These are phyloP conservation scores for Halesus radiatus DNA, from an alignment of 1,140 invertebrate genomes.

Conservation along the genomic window DNA sequence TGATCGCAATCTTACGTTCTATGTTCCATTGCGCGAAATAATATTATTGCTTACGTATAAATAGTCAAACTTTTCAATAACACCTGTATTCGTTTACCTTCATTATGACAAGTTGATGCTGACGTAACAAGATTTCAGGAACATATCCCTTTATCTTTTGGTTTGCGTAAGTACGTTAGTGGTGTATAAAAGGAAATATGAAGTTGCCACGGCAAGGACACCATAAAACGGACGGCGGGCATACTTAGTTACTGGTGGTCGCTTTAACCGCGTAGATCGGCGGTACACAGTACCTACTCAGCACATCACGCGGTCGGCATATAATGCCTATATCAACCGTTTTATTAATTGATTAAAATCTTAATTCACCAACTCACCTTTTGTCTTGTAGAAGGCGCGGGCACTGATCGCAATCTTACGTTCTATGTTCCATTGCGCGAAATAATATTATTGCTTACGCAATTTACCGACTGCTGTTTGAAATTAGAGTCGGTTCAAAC, in stretches of 20 bases:
- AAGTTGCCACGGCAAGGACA: neutral
- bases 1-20: constrained; percentile 33
- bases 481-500: constrained; percentile 36
- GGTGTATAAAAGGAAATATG: too few relatives aligned
- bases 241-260: neutral
- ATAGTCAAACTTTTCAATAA: too few relatives aligned
- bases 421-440: constrained; percentile 31
- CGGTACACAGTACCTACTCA: too few relatives aligned
- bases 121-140: too few relatives aligned
- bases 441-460: constrained; percentile 36
- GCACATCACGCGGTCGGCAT: too few relatives aligned
- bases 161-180: too few relatives aligned
- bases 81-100: too few relatives aligned
- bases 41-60: constrained; percentile 24
- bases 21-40: constrained; percentile 34
- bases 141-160: too few relatives aligned
- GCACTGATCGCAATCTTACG: constrained; percentile 27
- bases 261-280: neutral
- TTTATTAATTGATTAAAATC: constrained; percentile 42
- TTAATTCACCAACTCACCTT: constrained; percentile 30
- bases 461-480: constrained; percentile 28
- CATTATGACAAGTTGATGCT: too few relatives aligned
- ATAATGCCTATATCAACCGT: constrained; percentile 20
- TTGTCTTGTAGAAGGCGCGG: constrained; percentile 28
- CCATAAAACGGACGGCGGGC: neutral